Evolutionary conservation across 2,797 vertebrate genomes (phyloP).

Genomic region (Alosa sapidissima): DNA sequence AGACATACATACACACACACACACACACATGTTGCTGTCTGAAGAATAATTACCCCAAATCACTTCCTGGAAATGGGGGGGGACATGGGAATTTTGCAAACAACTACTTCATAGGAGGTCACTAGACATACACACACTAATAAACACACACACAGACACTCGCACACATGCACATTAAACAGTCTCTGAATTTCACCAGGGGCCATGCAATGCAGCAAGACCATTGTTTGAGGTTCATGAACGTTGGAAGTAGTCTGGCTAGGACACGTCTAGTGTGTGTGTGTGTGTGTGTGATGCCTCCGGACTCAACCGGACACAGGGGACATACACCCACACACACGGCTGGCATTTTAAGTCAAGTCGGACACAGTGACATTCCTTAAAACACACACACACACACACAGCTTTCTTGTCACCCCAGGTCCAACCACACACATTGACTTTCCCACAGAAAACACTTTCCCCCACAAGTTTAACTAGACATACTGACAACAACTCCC

Average conservation of each 20-base stretch:
- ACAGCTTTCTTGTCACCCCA: background rate
- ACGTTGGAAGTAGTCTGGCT: background rate
- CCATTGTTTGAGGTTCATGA: conserved; percentile 2
- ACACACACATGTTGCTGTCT: conserved; percentile 9
- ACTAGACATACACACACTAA: background rate
- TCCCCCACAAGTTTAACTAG: background rate
- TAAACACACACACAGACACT: background rate
- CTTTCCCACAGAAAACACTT: background rate
- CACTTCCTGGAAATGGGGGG: conserved; percentile 16
- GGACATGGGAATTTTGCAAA: conserved; percentile 18
- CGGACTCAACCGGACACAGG: background rate
- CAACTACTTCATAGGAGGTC: conserved; percentile 9
- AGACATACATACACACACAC: background rate
- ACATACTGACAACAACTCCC: background rate
- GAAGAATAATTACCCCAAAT: conserved; percentile 23
- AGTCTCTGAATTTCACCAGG: background rate
- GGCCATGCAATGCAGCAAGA: background rate
- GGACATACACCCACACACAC: conserved; percentile 2
- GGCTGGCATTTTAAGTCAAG: background rate
- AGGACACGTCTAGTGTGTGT: conserved; percentile 2
- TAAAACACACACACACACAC: background rate
- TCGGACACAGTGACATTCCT: background rate
- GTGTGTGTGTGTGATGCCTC: conserved; percentile 9
- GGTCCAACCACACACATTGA: background rate
- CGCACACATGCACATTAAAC: background rate